Evolutionary conservation across 2,888 invertebrate genomes (phyloP).

Genomic region (Pasiphila rectangulata): DNA sequence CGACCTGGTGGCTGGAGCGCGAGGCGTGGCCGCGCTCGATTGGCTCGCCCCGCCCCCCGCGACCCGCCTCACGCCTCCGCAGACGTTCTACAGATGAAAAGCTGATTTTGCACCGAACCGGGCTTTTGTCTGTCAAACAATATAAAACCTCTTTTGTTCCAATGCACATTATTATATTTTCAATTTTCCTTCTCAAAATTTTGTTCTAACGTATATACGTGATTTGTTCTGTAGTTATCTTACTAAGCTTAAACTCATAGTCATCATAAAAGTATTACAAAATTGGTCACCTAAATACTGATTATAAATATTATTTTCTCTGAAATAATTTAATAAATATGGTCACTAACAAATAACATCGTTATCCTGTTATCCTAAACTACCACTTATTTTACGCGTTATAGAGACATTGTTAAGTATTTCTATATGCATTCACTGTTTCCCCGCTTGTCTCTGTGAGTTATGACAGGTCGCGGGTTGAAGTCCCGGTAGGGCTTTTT

Average conservation of each 20-base stretch:
- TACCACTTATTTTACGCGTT: too few relatives aligned
- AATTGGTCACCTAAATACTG: too few relatives aligned
- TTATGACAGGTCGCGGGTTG: slow-evolving; percentile 36
- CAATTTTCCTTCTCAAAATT: too few relatives aligned
- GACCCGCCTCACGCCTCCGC: slow-evolving; percentile 53
- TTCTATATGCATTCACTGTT: slow-evolving; percentile 14
- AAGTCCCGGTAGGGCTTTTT: slow-evolving; percentile 47
- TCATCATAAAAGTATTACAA: too few relatives aligned
- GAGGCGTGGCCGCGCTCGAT: slow-evolving; percentile 75
- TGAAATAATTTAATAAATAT: too few relatives aligned
- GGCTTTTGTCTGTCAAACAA: slow-evolving; percentile 34
- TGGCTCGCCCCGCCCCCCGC: slow-evolving; percentile 65
- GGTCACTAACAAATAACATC: too few relatives aligned
- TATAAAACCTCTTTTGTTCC: slow-evolving; percentile 27
- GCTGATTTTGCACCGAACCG: slow-evolving; percentile 39
- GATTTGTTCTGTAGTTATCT: too few relatives aligned
- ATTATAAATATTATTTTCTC: too few relatives aligned
- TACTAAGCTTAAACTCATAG: too few relatives aligned
- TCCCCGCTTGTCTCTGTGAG: slow-evolving; percentile 20
- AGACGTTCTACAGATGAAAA: slow-evolving; percentile 41
- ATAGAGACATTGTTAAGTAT: too few relatives aligned
- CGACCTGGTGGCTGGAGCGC: slow-evolving; percentile 66
- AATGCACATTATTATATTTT: slow-evolving; percentile 22
- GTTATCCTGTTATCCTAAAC: too few relatives aligned
- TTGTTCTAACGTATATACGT: too few relatives aligned